Evolutionary conservation across 1,140 invertebrate species (phyloP), one percentile per base, ranked within the genome.

Genomic region (Neocloeon triangulifer): DNA sequence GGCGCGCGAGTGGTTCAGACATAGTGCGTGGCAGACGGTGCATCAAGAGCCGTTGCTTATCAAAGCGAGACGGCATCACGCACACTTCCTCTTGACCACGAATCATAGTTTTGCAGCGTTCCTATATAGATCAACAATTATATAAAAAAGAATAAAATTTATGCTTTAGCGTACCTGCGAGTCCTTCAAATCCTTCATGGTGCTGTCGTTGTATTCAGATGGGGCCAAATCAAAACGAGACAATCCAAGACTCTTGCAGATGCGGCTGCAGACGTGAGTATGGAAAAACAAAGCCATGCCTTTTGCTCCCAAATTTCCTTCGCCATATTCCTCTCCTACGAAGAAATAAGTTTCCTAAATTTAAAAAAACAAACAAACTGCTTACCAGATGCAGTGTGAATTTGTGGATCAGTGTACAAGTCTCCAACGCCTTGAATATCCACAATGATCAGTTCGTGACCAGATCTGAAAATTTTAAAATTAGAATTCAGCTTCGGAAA

Each of bases 401-500:
- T 64, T 42, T 68, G 64, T 10, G 64, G 64, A 41, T 68, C 64
- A 10, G 64, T 68, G 44, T 67, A 68, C 9, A 68, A 46, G 47
- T 68, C 64, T 8, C 61, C 64, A 15, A 67, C 64, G n/a, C 64
- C 64, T 47, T 68, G 64, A 33, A 68, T 57, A 39, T 68, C 64
- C n/a, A 68, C 64, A 5, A 68, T 59, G 34, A 68, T 65, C 39
- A 66, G 37, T 42, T 63, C 52, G 45, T 68, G 64, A 5, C 61
- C 63, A 19, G 61, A 64, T 26, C 43, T 44, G 31, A 2, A 23
- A n/a, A n/a, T n/a, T n/a, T n/a, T n/a, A n/a, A n/a, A n/a, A n/a
- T n/a, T n/a, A n/a, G n/a, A n/a, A n/a, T n/a, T n/a, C n/a, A n/a
- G n/a, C n/a, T n/a, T n/a, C n/a, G n/a, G n/a, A n/a, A n/a, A n/a